phyloP scores from a whole-genome alignment of 2,113 vertebrate species.

The Clarias batrachus region DNA sequence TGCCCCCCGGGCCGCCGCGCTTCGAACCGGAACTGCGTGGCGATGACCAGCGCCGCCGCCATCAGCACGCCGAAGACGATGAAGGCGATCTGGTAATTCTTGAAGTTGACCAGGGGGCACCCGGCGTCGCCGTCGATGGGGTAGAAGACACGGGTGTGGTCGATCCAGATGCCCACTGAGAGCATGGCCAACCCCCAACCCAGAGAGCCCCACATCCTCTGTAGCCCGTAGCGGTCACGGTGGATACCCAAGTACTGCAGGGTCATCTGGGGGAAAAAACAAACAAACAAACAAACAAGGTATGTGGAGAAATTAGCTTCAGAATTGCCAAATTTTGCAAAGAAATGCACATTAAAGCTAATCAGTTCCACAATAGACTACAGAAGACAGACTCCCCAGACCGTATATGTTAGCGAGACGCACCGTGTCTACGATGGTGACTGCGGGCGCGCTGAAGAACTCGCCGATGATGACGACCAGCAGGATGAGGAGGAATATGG shows the following conservation, averaged over 20 bases:
- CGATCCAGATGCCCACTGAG: slow-evolving; percentile 91
- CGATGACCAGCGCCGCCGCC: slow-evolving; percentile 83
- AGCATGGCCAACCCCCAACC: slow-evolving; percentile 98
- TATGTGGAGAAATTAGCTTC: not conserved
- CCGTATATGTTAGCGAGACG: not conserved
- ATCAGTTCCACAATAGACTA: not conserved
- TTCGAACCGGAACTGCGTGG: slow-evolving; percentile 92
- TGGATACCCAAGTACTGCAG: slow-evolving; percentile 91
- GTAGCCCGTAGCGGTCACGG: slow-evolving; percentile 91
- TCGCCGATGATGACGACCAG: slow-evolving; percentile 93
- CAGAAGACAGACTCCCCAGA: not conserved
- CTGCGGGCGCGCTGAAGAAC: slow-evolving; percentile 95
- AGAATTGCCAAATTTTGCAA: not conserved
- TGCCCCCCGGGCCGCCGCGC: slow-evolving; percentile 47
- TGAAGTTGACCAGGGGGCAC: slow-evolving; percentile 79
- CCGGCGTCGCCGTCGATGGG: slow-evolving; percentile 70
- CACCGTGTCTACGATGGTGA: slow-evolving; percentile 95
- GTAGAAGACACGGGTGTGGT: slow-evolving; percentile 79
- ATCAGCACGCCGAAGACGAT: slow-evolving; percentile 93
- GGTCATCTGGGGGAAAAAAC: slow-evolving; percentile 68
- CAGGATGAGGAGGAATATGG: slow-evolving; percentile 90
- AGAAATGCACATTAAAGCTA: not conserved
- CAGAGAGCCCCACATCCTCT: slow-evolving; percentile 98
- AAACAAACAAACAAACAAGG: not conserved
- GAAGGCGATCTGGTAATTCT: slow-evolving; percentile 93